phyloP scores from a whole-genome alignment of 2,888 invertebrate genomes.

The Agonum fuliginosum region DNA sequence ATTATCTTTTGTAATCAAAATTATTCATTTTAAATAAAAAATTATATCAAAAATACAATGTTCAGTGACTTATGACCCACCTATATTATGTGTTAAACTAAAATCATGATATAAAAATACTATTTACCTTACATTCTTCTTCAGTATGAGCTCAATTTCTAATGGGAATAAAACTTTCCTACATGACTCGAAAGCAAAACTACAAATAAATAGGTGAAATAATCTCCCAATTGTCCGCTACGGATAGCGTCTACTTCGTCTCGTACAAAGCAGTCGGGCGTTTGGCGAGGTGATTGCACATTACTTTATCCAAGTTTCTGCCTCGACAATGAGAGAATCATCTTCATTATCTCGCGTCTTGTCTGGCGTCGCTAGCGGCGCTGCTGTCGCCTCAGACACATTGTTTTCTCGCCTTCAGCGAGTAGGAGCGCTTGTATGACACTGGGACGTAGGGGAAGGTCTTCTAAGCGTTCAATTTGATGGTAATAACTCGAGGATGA shows the following conservation, averaged over 20 bases:
- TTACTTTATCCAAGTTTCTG: slow-evolving; percentile 57
- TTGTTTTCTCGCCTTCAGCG: slow-evolving; percentile 52
- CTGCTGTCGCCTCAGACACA: slow-evolving; percentile 45
- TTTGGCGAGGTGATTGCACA: slow-evolving; percentile 39
- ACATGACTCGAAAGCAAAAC: no score
- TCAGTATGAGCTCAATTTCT: not conserved
- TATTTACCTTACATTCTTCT: no score
- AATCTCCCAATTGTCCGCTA: slow-evolving; percentile 4
- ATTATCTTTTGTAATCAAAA: no score
- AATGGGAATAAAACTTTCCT: no score
- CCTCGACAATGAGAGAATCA: slow-evolving; percentile 67
- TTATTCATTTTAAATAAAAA: no score
- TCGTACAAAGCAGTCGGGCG: not conserved
- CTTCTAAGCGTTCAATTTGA: slow-evolving; percentile 23
- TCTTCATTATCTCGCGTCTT: slow-evolving; percentile 66
- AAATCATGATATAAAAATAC: no score
- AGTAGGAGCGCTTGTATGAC: not conserved
- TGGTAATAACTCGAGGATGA: slow-evolving; percentile 29
- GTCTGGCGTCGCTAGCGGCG: slow-evolving; percentile 6
- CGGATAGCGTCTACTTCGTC: slow-evolving; percentile 15
- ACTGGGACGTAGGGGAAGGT: not conserved
- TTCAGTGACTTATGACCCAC: no score
- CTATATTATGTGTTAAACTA: no score
- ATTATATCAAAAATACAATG: no score
- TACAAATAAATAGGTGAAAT: no score